Percentiles rank a stretch among this genome's conserved stretches.
phyloP scores from a whole-genome alignment of 1,140 invertebrate genomes.

The Harlomillsia oculata region DNA sequence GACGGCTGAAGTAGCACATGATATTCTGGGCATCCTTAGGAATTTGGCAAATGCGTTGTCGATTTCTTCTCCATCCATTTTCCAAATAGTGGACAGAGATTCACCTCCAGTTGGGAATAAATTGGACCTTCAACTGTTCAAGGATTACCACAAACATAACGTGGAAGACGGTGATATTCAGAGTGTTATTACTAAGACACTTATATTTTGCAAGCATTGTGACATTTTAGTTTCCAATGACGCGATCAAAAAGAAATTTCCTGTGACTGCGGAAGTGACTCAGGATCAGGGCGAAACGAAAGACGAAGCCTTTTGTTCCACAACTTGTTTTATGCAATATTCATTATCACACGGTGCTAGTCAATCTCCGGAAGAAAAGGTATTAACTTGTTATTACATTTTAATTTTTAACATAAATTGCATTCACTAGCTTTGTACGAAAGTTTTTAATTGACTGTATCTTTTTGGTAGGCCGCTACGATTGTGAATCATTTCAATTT shows the following conservation, averaged over 20 bases:
- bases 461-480: constrained; percentile 45
- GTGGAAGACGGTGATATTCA: constrained; percentile 78
- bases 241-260: constrained; percentile 65
- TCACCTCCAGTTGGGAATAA: constrained; percentile 68
- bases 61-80: constrained; percentile 73
- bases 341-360: constrained; percentile 53
- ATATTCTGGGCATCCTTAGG: constrained; percentile 79
- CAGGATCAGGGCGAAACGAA: constrained; percentile 50
- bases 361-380: constrained; percentile 38
- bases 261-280: constrained; percentile 62
- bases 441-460: constrained; percentile 1
- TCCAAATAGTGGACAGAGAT: constrained; percentile 70
- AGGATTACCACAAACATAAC: constrained; percentile 72
- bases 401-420: background rate
- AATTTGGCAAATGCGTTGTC: constrained; percentile 84
- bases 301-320: constrained; percentile 72
- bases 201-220: constrained; percentile 83
- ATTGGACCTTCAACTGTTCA: constrained; percentile 65
- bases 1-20: constrained; percentile 77
- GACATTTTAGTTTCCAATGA: constrained; percentile 77
- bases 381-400: background rate
- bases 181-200: constrained; percentile 74
- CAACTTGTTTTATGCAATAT: constrained; percentile 73
- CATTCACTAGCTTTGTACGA: background rate
- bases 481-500: constrained; percentile 55